phyloP scores from a whole-genome alignment of 1,140 invertebrate species.

The Lethocerus indicus region DNA sequence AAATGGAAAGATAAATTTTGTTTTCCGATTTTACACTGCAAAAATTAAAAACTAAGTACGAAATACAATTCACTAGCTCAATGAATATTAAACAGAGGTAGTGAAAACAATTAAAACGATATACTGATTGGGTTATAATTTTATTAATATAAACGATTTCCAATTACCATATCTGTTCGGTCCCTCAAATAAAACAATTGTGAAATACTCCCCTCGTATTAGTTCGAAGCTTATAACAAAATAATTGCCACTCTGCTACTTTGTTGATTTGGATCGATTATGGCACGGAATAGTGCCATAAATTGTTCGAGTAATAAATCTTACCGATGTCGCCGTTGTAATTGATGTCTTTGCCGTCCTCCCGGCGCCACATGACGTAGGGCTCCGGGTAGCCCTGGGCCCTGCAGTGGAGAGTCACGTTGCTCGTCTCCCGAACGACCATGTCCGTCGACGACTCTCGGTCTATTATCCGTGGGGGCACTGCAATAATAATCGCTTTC shows the following conservation, averaged over 20 bases:
- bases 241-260: no score
- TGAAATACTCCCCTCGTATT: not conserved
- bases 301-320: conserved; percentile 6
- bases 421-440: conserved; percentile 76
- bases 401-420: conserved; percentile 73
- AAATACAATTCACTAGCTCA: no score
- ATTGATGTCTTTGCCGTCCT: conserved; percentile 72
- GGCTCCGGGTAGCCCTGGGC: conserved; percentile 79
- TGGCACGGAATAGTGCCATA: not conserved
- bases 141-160: no score
- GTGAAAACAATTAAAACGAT: no score
- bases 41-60: no score
- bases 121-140: no score
- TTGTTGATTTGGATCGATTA: not conserved
- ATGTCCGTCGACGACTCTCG: conserved; percentile 75
- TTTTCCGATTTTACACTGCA: no score
- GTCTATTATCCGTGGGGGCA: conserved; percentile 72
- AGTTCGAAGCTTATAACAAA: no score
- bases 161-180: no score
- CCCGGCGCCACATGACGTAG: conserved; percentile 79
- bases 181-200: not conserved
- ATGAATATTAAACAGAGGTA: no score
- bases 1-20: no score
- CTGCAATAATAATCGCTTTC: no score
- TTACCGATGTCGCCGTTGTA: conserved; percentile 70